Base-by-base conservation (phyloP, 2,797 vertebrate genomes). In the Phoebastria nigripes region DNA sequence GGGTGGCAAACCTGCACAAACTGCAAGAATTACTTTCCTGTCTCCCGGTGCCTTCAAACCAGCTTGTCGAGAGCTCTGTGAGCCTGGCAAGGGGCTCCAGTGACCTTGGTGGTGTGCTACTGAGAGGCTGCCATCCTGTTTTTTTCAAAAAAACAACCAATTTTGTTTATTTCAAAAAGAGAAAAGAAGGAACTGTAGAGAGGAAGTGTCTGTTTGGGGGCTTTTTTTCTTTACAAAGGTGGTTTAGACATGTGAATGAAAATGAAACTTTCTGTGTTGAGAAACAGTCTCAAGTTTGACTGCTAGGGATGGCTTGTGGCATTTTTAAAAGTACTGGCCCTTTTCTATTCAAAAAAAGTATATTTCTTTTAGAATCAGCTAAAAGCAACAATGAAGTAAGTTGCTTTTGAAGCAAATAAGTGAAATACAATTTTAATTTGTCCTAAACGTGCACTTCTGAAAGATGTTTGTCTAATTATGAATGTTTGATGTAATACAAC, bases 151-250 rank as follows among this genome's bases (percentile, higher is more conserved):
- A 42, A 54, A 2, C 5, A 42, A 41, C 13, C 7, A 72, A 28
- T 20, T 67, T 33, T 71, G 20, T 92, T 96, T 87, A 67, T 94
- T 94, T 89, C 56, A 87, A 61, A 71, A 80, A 89, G 52, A 92
- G 37, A 58, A 80, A 96, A 96, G 52, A 82, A 94, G 92, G 92
- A 97, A 96, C 96, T 78, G 31, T 54, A 61, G 78, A 82, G 81
- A 78, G 94, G 96, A 96, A 96, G 83, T 78, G 41, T 59, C 87
- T 91, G 12, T 91, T 70, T 35, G 20, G 73, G 70, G 77, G 37
- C 26, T 61, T 87, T 84, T 92, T 61, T 91, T 69, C 52, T 88
- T 79, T 66, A 52, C 39, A 52, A 76, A 70, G 74, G 39, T 82
- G 41, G 26, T 71, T 93, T 88, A 71, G 90, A 70, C 52, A 21